These are phyloP conservation scores for Wiebesia pumilae DNA, from an alignment of 1,140 invertebrate genomes.

Conservation along the genomic window DNA sequence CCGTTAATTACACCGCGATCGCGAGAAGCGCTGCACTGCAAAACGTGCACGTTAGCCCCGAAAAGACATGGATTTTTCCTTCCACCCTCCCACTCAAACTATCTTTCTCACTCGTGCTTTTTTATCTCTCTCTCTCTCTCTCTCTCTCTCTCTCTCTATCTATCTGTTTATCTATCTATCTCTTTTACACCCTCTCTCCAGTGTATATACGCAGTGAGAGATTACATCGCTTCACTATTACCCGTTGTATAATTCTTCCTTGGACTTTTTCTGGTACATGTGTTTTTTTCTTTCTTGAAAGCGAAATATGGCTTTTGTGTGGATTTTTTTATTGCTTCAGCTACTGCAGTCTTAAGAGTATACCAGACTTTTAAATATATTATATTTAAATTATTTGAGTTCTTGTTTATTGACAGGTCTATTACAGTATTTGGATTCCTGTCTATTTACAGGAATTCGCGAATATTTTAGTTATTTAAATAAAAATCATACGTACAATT, in stretches of 20 bases:
- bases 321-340: neutral
- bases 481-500: no score
- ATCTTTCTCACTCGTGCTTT: neutral
- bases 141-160: neutral
- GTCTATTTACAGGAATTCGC: no score
- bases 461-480: no score
- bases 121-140: neutral
- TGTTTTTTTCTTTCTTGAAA: neutral
- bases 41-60: neutral
- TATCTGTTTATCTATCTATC: neutral
- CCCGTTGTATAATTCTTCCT: neutral
- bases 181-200: no score
- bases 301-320: slow-evolving; percentile 6
- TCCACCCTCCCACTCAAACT: neutral
- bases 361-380: neutral
- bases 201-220: slow-evolving; percentile 1
- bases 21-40: neutral
- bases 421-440: no score
- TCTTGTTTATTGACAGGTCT: no score
- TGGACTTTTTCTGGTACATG: slow-evolving; percentile 2
- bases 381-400: neutral
- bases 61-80: neutral
- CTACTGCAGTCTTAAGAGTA: neutral
- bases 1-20: slow-evolving; percentile 67
- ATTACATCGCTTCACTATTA: slow-evolving; percentile 30